These are phyloP conservation scores for Crotalus viridis DNA, from an alignment of 2,113 vertebrate species.

Conservation along the genomic window DNA sequence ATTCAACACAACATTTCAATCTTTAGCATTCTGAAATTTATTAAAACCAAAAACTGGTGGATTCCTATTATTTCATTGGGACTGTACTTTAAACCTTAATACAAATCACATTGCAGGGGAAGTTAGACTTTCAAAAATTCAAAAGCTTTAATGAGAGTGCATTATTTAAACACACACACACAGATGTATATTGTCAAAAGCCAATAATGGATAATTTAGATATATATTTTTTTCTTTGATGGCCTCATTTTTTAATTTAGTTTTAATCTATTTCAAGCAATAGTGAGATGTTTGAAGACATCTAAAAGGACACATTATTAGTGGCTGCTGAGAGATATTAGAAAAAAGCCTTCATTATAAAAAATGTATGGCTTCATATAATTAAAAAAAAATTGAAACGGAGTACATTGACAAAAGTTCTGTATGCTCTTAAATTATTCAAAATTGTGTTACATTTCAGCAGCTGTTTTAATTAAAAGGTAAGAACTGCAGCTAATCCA, in stretches of 20 bases:
- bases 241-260: slow-evolving; percentile 57
- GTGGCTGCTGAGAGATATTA: slow-evolving; percentile 63
- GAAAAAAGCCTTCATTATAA: slow-evolving; percentile 68
- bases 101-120: slow-evolving; percentile 1
- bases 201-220: slow-evolving; percentile 34
- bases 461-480: slow-evolving; percentile 82
- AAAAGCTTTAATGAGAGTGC: slow-evolving; percentile 3
- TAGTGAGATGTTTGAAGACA: slow-evolving; percentile 50
- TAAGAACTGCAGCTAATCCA: slow-evolving; percentile 81
- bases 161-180: slow-evolving; percentile 21
- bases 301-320: slow-evolving; percentile 64
- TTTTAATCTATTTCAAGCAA: slow-evolving; percentile 55
- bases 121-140: slow-evolving; percentile 31
- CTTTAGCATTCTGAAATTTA: slow-evolving; percentile 1
- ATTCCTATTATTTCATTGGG: slow-evolving; percentile 19
- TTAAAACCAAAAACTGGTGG: not conserved
- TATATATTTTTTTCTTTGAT: slow-evolving; percentile 44
- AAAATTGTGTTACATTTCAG: slow-evolving; percentile 73
- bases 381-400: slow-evolving; percentile 73
- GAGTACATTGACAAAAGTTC: slow-evolving; percentile 67
- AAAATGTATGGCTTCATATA: slow-evolving; percentile 73
- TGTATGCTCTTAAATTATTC: slow-evolving; percentile 79
- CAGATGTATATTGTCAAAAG: not conserved
- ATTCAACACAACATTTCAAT: slow-evolving; percentile 17
- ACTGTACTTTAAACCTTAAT: slow-evolving; percentile 28